A percentile compares a stretch with the other conserved stretches of the same genome.
Conservation (phyloP, 92 coral and sea anemone genomes). For the Actinernus sp. region DNA sequence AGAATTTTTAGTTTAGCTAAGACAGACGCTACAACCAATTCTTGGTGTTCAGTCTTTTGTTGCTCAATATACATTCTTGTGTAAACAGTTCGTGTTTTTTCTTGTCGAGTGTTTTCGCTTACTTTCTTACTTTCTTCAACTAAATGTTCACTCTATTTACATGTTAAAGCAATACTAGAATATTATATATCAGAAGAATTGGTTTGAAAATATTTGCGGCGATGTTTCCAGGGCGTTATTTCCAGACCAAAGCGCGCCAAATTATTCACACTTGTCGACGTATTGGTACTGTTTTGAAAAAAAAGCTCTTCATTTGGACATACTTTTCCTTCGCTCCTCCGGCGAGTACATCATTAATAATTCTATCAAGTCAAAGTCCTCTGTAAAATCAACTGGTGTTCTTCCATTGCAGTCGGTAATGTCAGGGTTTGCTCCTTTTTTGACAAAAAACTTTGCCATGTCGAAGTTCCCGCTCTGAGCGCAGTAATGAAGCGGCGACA, state of each 20-base stretch:
- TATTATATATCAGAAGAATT: not conserved
- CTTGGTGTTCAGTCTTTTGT: no score
- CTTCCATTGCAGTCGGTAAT: conserved; percentile 73
- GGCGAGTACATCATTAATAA: conserved; percentile 79
- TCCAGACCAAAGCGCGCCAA: not conserved
- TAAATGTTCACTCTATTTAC: not conserved
- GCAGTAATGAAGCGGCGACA: conserved; percentile 90
- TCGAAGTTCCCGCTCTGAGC: conserved; percentile 67
- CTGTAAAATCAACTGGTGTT: conserved; percentile 91
- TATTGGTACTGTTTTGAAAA: no score
- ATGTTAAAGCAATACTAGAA: not conserved
- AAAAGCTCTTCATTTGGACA: conserved; percentile 32
- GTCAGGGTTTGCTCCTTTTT: conserved; percentile 94
- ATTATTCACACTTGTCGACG: no score
- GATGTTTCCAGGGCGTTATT: not conserved
- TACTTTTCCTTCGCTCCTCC: conserved; percentile 77
- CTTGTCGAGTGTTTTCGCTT: not conserved
- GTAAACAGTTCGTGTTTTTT: not conserved
- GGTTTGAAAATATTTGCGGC: not conserved
- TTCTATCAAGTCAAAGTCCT: conserved; percentile 95
- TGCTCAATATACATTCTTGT: no score
- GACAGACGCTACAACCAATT: no score
- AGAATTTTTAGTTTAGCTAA: no score
- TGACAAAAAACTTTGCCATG: conserved; percentile 81
- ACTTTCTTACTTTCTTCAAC: not conserved